phyloP scores from a whole-genome alignment of 2,888 invertebrate genomes.

The Acanthosepion esculentum region DNA sequence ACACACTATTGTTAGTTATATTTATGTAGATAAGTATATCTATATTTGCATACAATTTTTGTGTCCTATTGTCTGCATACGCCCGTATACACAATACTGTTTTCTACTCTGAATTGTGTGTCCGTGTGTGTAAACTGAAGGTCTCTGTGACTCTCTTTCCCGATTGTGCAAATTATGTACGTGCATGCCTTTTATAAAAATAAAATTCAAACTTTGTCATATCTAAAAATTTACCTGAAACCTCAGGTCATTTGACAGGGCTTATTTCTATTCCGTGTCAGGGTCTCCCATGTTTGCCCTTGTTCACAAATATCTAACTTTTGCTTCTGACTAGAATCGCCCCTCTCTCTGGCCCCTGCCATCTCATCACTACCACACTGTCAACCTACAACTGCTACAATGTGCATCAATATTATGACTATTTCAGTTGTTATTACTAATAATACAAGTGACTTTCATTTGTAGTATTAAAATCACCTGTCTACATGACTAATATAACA shows the following conservation, averaged over 20 bases:
- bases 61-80: no score
- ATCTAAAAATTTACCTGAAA: background rate
- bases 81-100: no score
- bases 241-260: background rate
- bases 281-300: background rate
- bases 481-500: no score
- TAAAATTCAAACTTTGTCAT: background rate
- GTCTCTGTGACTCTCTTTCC: background rate
- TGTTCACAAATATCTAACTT: background rate
- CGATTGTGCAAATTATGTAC: background rate
- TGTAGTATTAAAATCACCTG: no score
- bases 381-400: no score
- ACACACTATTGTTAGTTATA: no score
- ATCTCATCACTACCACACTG: background rate
- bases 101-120: background rate
- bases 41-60: no score
- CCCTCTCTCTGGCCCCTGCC: background rate
- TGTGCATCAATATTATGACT: no score
- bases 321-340: background rate
- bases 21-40: no score
- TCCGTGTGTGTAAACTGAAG: background rate
- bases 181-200: background rate
- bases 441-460: no score
- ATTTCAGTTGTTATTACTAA: no score
- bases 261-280: background rate